Evolutionary conservation across 2,113 vertebrate species (phyloP).

Genomic region (Talpa occidentalis): DNA sequence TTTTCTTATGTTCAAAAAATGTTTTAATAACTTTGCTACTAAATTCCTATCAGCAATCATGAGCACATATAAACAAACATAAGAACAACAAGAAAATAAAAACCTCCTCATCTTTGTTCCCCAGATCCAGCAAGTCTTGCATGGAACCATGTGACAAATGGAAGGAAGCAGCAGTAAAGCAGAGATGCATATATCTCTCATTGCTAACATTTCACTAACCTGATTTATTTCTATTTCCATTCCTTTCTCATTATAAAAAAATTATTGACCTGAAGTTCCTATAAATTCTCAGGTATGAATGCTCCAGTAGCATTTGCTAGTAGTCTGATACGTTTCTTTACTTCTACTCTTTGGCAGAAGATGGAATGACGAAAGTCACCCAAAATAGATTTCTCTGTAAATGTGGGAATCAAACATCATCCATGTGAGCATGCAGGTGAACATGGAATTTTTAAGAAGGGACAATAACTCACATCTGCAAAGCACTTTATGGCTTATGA

Average conservation of each 20-base stretch:
- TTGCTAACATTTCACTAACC: neutral
- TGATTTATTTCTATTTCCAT: neutral
- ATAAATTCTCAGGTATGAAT: neutral
- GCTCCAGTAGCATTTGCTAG: neutral
- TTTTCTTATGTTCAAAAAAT: too few species aligned
- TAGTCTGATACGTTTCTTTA: neutral
- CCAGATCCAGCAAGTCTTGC: neutral
- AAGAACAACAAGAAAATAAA: neutral
- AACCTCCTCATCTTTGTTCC: neutral
- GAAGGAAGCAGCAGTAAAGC: neutral
- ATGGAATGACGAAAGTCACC: slow-evolving; percentile 30
- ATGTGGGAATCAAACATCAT: neutral
- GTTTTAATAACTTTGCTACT: slow-evolving; percentile 17
- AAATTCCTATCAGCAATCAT: slow-evolving; percentile 18
- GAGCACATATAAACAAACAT: slow-evolving; percentile 16
- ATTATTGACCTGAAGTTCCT: neutral
- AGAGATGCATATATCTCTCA: neutral
- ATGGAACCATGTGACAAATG: neutral
- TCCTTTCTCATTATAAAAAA: neutral
- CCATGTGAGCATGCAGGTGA: neutral
- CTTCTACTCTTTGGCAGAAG: slow-evolving; percentile 30
- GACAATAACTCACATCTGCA: neutral
- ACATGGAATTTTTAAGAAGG: slow-evolving; percentile 8
- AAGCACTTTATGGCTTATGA: neutral
- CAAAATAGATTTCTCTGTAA: slow-evolving; percentile 11